phyloP scores from a whole-genome alignment of 2,113 vertebrate species.

The Corapipo altera region DNA sequence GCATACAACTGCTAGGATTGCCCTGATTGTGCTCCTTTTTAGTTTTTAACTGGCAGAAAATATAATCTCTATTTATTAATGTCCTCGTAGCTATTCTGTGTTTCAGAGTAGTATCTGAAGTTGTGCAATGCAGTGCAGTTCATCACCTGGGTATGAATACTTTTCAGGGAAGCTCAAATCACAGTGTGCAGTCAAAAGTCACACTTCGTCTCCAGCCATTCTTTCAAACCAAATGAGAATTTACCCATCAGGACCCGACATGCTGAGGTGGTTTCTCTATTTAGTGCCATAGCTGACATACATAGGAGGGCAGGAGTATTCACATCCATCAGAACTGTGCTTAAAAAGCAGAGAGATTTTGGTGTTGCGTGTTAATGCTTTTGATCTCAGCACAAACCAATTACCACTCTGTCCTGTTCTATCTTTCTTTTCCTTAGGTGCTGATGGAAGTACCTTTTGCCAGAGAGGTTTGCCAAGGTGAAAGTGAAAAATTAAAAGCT shows the following conservation, averaged over 20 bases:
- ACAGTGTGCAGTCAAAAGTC: background rate
- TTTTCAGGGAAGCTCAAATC: conserved; percentile 1
- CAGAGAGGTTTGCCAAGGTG: background rate
- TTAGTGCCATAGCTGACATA: background rate
- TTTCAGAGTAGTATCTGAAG: background rate
- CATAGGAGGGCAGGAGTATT: background rate
- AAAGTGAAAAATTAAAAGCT: background rate
- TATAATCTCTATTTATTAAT: background rate
- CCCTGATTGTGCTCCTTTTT: background rate
- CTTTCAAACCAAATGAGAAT: background rate
- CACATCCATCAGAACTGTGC: background rate
- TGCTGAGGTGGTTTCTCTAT: conserved; percentile 1
- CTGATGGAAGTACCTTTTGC: background rate
- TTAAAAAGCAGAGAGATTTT: background rate
- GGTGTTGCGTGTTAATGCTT: background rate
- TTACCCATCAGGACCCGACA: background rate
- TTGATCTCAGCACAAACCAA: background rate
- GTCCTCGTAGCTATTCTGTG: background rate
- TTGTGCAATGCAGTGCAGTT: background rate
- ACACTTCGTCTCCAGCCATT: background rate
- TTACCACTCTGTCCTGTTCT: background rate
- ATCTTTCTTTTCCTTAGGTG: background rate
- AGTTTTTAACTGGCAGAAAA: background rate
- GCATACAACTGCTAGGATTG: background rate
- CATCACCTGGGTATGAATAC: background rate